Conservation (phyloP, 2,888 invertebrate genomes). For the Hypsopygia costalis region DNA sequence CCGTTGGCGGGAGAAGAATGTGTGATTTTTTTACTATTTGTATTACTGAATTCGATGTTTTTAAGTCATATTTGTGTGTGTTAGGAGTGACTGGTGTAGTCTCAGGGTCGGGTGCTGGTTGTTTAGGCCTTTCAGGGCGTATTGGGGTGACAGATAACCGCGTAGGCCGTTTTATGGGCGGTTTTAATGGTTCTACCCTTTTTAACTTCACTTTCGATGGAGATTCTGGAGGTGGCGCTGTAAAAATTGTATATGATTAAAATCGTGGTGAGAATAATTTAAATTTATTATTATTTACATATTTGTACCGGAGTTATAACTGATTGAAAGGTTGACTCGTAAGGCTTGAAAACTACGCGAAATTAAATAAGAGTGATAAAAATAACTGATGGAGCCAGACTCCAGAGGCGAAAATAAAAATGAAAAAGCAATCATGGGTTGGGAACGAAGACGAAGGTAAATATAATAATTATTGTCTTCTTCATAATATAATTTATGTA, state of each 20-base stretch:
- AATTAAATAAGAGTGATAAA: too few relatives aligned
- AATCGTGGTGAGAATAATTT: too few relatives aligned
- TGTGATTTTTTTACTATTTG: conserved; percentile 64
- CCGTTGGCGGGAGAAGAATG: conserved; percentile 38
- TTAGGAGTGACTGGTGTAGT: conserved; percentile 29
- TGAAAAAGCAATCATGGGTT: too few relatives aligned
- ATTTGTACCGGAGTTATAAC: too few relatives aligned
- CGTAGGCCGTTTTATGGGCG: conserved; percentile 38
- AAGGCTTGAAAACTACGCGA: too few relatives aligned
- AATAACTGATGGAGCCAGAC: too few relatives aligned
- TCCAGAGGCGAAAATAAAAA: too few relatives aligned
- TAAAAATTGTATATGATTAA: conserved; percentile 19
- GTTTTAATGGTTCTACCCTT: conserved; percentile 40
- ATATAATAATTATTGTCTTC: too few relatives aligned
- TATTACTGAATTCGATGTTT: conserved; percentile 50
- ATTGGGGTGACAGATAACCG: conserved; percentile 43
- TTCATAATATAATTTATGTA: too few relatives aligned
- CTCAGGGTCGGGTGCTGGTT: conserved; percentile 43
- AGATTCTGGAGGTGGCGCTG: conserved; percentile 38
- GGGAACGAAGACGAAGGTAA: too few relatives aligned
- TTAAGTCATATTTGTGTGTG: conserved; percentile 40
- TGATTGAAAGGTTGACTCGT: too few relatives aligned
- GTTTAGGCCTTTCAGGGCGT: conserved; percentile 45
- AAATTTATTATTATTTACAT: too few relatives aligned
- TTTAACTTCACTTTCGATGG: conserved; percentile 41